Evolutionary conservation across 2,797 vertebrate genomes (phyloP), one percentile per base, ranked within the genome.

Genomic region (Myotis myotis): DNA sequence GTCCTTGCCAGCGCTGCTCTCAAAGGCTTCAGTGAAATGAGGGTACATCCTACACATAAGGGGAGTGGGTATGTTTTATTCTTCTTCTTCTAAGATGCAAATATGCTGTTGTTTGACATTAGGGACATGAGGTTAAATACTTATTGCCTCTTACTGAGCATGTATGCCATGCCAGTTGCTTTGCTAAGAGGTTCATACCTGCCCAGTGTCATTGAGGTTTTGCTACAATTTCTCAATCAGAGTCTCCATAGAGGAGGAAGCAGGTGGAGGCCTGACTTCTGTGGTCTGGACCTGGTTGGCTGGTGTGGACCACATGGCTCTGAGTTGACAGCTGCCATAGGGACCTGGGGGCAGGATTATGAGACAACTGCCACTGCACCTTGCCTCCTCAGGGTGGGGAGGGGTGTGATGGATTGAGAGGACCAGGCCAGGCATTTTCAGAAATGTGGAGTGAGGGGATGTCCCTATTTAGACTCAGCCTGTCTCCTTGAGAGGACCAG

Each of bases 231-330:
- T 51, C 36, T 28, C 23, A 68, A 30, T 62, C 7, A 0, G 13
- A 1, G 30, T 47, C 23, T 44, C 38, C 2, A 0, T 4, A 5
- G 33, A 36, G 8, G n/a, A 28, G 2, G 8, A 1, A 16, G 15
- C 11, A 4, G 51, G 78, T 1, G n/a, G 5, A 0, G 0, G 2
- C 16, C 47, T 12, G 2, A 28, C 36, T 36, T n/a, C 25, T 20
- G 19, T 25, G 51, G 41, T 47, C 15, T n/a, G 17, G 36, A 17
- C 11, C 71, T 79, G 57, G 20, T 15, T 4, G 33, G 20, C 16
- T 15, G 57, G 28, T 30, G 53, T 8, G 36, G 41, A 15, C 8
- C 6, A 2, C 3, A 2, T 2, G 47, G 57, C 60, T 30, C 75
- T 66, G 86, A 62, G 16, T 8, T n/a, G 41, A 36, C 0, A 13